Percentiles rank a stretch among this genome's conserved stretches.
Evolutionary conservation across 1,140 invertebrate species (phyloP).

Genomic region (Hycleus phaleratus): DNA sequence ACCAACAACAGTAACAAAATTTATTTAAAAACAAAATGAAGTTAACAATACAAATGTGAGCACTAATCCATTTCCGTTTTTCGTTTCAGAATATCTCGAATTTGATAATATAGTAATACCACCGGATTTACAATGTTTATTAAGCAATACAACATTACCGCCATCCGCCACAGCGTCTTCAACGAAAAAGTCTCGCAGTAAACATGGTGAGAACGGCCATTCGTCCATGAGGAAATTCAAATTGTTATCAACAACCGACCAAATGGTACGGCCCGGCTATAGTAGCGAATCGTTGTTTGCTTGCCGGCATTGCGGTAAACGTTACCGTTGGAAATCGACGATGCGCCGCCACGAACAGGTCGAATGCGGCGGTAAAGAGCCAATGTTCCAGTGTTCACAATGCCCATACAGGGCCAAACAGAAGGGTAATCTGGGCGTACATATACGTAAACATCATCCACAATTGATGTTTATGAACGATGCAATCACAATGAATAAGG

Average conservation of each 20-base stretch:
- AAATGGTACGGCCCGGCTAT: conserved; percentile 41
- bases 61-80: too few relatives aligned
- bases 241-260: conserved; percentile 33
- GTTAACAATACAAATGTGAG: too few relatives aligned
- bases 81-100: conserved; percentile 35
- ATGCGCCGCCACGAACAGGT: conserved; percentile 74
- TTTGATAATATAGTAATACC: conserved; percentile 36
- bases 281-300: conserved; percentile 63
- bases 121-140: conserved; percentile 23
- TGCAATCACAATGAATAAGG: conserved; percentile 8
- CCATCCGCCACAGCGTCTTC: not conserved
- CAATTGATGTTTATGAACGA: conserved; percentile 16
- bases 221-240: conserved; percentile 26
- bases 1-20: too few relatives aligned
- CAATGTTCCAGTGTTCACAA: conserved; percentile 71
- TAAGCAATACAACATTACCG: conserved; percentile 11
- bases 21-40: too few relatives aligned
- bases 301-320: conserved; percentile 70
- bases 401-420: conserved; percentile 73
- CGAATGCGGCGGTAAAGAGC: conserved; percentile 79
- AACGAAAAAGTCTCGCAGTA: conserved; percentile 2
- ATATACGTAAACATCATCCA: conserved; percentile 66
- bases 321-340: conserved; percentile 75
- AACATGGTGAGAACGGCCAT: conserved; percentile 15
- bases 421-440: conserved; percentile 71